Evolutionary conservation across 2,113 vertebrate genomes (phyloP).

Genomic region (Malurus alboscapulatus): DNA sequence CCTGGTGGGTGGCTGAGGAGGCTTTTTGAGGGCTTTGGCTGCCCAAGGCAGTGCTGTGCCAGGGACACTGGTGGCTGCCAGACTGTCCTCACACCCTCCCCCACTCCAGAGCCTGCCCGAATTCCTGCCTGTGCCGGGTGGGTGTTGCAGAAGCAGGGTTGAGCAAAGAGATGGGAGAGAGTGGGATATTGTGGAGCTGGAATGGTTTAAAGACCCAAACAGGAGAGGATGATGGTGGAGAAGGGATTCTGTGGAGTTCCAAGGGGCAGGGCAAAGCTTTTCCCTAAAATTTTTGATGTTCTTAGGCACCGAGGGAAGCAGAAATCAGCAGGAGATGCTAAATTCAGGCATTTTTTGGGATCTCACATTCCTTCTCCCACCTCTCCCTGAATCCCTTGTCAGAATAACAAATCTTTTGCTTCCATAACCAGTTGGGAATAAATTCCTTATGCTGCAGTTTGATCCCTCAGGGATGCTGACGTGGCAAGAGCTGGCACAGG

Average conservation of each 20-base stretch:
- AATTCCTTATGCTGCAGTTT: not conserved
- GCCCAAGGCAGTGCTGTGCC: not conserved
- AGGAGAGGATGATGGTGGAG: not conserved
- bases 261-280: not conserved
- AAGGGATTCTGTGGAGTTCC: not conserved
- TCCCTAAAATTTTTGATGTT: not conserved
- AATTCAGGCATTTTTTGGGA: not conserved
- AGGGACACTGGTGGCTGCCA: not conserved
- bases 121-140: not conserved
- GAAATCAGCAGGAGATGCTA: not conserved
- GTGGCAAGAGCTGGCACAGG: not conserved
- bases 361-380: fast-evolving
- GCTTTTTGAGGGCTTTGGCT: not conserved
- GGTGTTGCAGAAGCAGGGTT: not conserved
- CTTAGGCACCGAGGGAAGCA: not conserved
- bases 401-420: not conserved
- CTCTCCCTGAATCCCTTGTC: not conserved
- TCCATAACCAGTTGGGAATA: not conserved
- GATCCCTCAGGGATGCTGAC: not conserved
- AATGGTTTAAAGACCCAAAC: not conserved
- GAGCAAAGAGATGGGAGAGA: not conserved
- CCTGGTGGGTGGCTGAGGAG: not conserved
- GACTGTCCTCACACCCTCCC: slow-evolving; percentile 20
- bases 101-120: not conserved
- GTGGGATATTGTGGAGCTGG: not conserved